Base-by-base conservation (phyloP, 1,140 invertebrate species). In the Trissolcus basalis region DNA sequence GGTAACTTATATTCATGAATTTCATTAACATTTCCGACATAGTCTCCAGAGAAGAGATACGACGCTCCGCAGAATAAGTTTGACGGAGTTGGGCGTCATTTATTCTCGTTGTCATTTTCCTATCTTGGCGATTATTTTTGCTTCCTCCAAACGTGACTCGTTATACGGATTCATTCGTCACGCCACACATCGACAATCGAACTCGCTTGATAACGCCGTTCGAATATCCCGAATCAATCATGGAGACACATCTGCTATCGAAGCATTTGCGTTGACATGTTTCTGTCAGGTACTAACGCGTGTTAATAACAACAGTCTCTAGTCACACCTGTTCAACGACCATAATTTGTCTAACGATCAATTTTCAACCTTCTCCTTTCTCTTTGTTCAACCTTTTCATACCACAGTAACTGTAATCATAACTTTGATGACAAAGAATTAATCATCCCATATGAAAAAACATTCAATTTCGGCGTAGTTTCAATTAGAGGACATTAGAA, bases 131-230 rank as follows among this genome's bases (percentile, higher is more conserved):
- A 59, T 19, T 54, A 50, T 60, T 69, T 67, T 75, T 48, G 27
- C 35, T 56, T 16, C 39, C 48, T 63, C 15, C 7, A n/a, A 2
- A n/a, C 56, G 41, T 64, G 58, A 67, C 15, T 74, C 36, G 50
- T 78, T 80, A 80, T 80, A 79, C 53, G 67, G 72, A 82, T 80
- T 79, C 80, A 82, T 83, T 81, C 78, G 69, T 83, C 80, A 82
- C 79, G 80, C 77, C 70, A 73, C 19, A 27, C 56, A 81, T 70
- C 70, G 78, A 77, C 73, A 71, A 63, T 41, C 50, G 64, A 71
- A 73, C 73, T 41, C 76, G 77, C 79, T 83, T 79, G 78, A 82
- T 82, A 82, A 82, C 78, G 69, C 44, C 41, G 39, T 13, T 11
- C 55, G 27, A 79, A 50, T 68, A 70, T 76, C 64, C 55, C 41